Base-by-base conservation (phyloP, 2,888 invertebrate species). In the Eristalinus aeneus region DNA sequence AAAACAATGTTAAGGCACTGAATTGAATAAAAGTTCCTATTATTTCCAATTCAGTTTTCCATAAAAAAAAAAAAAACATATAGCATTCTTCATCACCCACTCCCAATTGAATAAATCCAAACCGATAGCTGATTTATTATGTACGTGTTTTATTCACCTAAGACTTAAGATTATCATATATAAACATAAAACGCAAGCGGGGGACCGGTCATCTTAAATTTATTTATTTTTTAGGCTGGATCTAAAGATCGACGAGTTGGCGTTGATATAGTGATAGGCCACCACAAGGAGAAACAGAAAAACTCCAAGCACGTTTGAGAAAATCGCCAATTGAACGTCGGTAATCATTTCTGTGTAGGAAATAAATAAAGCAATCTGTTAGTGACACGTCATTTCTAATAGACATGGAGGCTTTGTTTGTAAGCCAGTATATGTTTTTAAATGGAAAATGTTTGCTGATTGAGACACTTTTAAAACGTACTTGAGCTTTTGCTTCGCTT, bases 291-390 rank as follows among this genome's bases (percentile, higher is more conserved):
- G 94, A 90, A 99, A 97, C 53, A 97, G 94, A 0, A 97, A 96
- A 2, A 99, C 98, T 88, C 99, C 99, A 88, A 99, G 93, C 88
- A 98, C 96, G 93, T 99, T 99, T 88, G 98, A 97, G 93, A 99
- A 98, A 78, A 99, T 96, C 0, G 98, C 98, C 89, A 99, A 93
- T 93, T 99, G 99, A 56, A 99, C 96, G 92, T 99, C 99, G 1
- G 98, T 98, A 89, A 99, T 98, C 99, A 99, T 99, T 90, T 89
- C 77, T 86, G 64, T 27, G 34, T 36, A n/a, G 27, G 10, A 65
- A 53, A 65, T 58, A 74, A 74, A 65, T 56, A 58, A 39, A 31
- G 65, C 32, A 46, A 2, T n/a, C 3, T 60, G 27, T 61, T 23
- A 61, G 56, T 77, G 86, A 86, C 86, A 86, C 86, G 86, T 86